These are phyloP conservation scores for Procapra przewalskii DNA, from an alignment of 2,113 vertebrate species.

Conservation along the genomic window DNA sequence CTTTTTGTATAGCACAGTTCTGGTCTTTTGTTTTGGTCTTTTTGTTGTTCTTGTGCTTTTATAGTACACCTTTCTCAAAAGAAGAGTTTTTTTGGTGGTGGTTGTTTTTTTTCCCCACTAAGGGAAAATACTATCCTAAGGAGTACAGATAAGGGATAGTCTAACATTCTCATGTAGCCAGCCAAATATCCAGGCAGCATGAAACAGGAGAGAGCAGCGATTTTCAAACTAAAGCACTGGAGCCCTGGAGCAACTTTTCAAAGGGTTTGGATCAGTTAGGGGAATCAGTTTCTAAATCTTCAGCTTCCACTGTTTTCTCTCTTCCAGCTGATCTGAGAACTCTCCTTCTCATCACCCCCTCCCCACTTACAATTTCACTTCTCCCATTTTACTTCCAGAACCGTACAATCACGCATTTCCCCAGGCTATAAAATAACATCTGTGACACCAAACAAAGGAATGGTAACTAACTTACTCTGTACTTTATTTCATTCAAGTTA, in stretches of 20 bases:
- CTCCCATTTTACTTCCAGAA: constrained; percentile 1
- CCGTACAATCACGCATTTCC: neutral
- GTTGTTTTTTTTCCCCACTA: neutral
- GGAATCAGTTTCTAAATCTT: neutral
- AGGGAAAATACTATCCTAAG: neutral
- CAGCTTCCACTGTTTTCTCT: neutral
- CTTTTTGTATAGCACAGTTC: neutral
- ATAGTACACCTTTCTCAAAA: neutral
- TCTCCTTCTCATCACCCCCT: neutral
- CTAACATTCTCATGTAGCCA: neutral
- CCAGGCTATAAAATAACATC: neutral
- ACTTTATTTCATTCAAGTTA: neutral
- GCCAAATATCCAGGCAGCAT: neutral
- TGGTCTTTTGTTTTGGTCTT: neutral
- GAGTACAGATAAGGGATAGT: neutral
- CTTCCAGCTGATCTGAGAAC: neutral
- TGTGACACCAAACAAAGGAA: neutral
- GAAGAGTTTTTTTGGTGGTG: neutral
- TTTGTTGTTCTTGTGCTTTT: neutral
- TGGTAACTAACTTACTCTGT: neutral
- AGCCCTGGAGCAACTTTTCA: neutral
- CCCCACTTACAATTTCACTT: neutral
- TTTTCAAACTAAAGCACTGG: neutral
- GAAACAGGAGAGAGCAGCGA: neutral
- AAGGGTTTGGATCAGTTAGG: neutral